Evolutionary conservation across 2,888 invertebrate genomes (phyloP).

Genomic region (Euclidia mi): DNA sequence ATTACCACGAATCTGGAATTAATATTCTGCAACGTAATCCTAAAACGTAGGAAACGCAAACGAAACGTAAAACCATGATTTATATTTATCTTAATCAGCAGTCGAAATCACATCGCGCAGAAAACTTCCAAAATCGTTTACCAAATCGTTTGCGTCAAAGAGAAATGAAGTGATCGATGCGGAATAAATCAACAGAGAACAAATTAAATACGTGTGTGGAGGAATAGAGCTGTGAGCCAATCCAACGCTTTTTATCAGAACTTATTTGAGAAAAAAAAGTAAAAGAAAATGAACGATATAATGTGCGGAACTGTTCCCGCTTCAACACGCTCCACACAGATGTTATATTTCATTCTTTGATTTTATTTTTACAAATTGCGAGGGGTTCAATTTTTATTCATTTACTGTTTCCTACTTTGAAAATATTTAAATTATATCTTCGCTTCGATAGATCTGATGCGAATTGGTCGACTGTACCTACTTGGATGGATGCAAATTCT

Average conservation of each 20-base stretch:
- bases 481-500: too few species aligned
- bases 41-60: conserved; percentile 20
- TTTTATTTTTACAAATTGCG: conserved; percentile 48
- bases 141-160: conserved; percentile 70
- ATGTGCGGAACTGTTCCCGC: conserved; percentile 58
- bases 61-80: conserved; percentile 18
- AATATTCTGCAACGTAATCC: not conserved
- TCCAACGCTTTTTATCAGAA: conserved; percentile 64
- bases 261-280: conserved; percentile 67
- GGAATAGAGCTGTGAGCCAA: conserved; percentile 74
- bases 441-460: conserved; percentile 5
- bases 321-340: conserved; percentile 61
- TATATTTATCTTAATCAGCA: conserved; percentile 38
- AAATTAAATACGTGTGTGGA: conserved; percentile 81
- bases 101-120: conserved; percentile 37
- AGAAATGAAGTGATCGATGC: conserved; percentile 75
- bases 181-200: conserved; percentile 81
- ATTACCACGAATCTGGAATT: too few species aligned
- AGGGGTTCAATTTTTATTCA: conserved; percentile 45
- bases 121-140: conserved; percentile 61
- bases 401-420: conserved; percentile 27
- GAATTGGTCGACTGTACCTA: conserved; percentile 3
- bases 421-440: conserved; percentile 14
- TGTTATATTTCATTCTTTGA: conserved; percentile 66
- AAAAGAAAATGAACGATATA: conserved; percentile 63